These are phyloP conservation scores for Littorina saxatilis DNA, from an alignment of 1,140 invertebrate species.

Conservation along the genomic window DNA sequence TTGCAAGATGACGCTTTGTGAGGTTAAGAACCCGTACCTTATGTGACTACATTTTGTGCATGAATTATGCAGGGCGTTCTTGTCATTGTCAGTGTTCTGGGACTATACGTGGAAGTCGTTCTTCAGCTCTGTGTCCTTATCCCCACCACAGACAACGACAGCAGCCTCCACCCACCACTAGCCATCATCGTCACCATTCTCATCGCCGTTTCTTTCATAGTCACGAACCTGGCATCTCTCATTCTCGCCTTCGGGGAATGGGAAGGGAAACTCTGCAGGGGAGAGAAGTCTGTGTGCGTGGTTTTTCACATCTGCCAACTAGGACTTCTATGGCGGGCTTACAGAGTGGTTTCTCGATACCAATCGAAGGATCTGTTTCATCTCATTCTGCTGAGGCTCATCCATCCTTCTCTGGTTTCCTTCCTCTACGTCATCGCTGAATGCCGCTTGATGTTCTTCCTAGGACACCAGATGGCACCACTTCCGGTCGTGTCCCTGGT, in stretches of 20 bases:
- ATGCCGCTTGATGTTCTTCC: neutral
- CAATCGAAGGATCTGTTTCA: slow-evolving; percentile 18
- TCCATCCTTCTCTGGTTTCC: slow-evolving; percentile 21
- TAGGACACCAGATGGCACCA: neutral
- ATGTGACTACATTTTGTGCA: too few species aligned
- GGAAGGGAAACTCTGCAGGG: neutral
- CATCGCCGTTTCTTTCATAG: neutral
- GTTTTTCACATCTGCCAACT: slow-evolving; percentile 21
- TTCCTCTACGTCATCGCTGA: slow-evolving; percentile 22
- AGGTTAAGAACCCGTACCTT: too few species aligned
- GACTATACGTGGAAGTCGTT: slow-evolving; percentile 20
- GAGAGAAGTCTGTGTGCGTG: neutral
- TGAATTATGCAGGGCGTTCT: neutral
- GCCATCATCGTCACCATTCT: neutral
- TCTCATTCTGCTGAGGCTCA: slow-evolving; percentile 17
- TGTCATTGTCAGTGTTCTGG: neutral
- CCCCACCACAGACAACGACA: neutral
- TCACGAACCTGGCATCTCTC: slow-evolving; percentile 4
- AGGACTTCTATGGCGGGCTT: slow-evolving; percentile 29
- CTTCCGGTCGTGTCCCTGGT: slow-evolving; percentile 16
- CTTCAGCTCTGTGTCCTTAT: slow-evolving; percentile 20
- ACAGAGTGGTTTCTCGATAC: slow-evolving; percentile 18
- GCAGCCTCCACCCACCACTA: neutral
- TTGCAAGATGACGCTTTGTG: too few species aligned
- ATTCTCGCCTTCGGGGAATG: neutral